Evolutionary conservation across 2,888 invertebrate species (phyloP), one percentile per base, ranked within the genome.

Genomic region (Drosophila monieri): DNA sequence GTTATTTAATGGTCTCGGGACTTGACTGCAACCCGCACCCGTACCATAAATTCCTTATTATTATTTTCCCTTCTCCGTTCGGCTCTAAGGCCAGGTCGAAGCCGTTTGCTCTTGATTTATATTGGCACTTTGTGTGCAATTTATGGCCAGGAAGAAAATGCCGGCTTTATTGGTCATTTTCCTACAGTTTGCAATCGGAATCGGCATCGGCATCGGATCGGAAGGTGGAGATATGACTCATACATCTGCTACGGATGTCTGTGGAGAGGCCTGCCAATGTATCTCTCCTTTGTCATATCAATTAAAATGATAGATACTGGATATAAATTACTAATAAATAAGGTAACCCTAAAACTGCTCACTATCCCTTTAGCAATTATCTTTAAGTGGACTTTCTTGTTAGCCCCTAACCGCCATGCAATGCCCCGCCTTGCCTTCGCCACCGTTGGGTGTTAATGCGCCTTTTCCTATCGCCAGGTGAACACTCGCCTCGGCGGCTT

Each of bases 1-100:
- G 86, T 66, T 76, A 77, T 67, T 74, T 88, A 83, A 83, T 84
- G 86, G 85, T 66, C 74, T 62, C 14, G n/a, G 54, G 43, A 46
- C 67, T 67, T 54, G 27, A 10, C 32, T 14, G 41, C 32, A 27
- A 27, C 65, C 18, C n/a, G 59, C 61, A 47, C 56, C 21, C n/a
- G 43, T 3, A 51, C 49, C 39, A 66, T 67, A 73, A 66, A 83
- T 84, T 87, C 85, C 86, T 80, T 80, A 80, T 80, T 78, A 75
- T 84, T 75, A 68, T 81, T 70, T 72, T 27, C 52, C 46, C 39
- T 43, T 55, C 27, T 21, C 25, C 10, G 12, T 21, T 21, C 18
- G 10, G 9, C 18, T 30, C 23, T 35, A 27, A 39, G 3, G 14
- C 55, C 41, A 32, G 75, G 65, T 78, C 73, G 35, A 39, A 56